Evolutionary conservation across 2,113 vertebrate genomes (phyloP), one percentile per base, ranked within the genome.

Genomic region (Elachura formosa): DNA sequence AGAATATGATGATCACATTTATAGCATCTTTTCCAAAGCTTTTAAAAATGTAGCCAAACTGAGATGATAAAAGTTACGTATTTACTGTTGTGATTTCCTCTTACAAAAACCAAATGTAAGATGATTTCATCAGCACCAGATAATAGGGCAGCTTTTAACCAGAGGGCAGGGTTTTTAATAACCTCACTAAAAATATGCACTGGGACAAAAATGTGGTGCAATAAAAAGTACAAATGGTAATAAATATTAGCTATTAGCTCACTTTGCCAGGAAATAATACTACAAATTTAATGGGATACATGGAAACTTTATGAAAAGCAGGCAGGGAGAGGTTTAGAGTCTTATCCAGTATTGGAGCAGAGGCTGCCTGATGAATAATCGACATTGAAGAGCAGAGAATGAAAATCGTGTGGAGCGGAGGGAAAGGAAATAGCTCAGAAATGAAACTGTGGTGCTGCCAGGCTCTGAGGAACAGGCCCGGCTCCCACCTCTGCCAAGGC

Each of bases 261-360:
- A 90, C 94, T 96, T 94, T 86, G 75, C 96, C 96, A 96, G 97
- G 91, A 96, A 97, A 97, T 95, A 96, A 94, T 94, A 82, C 78
- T 80, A 78, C 77, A 87, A 85, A 85, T 51, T 75, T 92, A 94
- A 94, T 93, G 84, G 2, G 36, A 82, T 91, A 87, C 76, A 92
- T 40, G 48, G 79, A 73, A 90, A 62, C 51, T 41, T 90, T 87
- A 91, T 97, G 92, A 90, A 95, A 96, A 95, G 69, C 38, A 88
- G 58, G 63, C 81, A 77, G 73, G 68, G 85, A 91, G 90, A 92
- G 63, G 74, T 58, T 91, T 93, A 90, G 56, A 83, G 84, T 75
- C 75, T 87, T 91, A 94, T 68, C 93, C 94, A 81, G 45, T 31
- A 93, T 95, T 94, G 94, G 41, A 91, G 7, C 10, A 56, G 62